Evolutionary conservation across 1,140 invertebrate genomes (phyloP), one percentile per base, ranked within the genome.

Genomic region (Bombus turneri): DNA sequence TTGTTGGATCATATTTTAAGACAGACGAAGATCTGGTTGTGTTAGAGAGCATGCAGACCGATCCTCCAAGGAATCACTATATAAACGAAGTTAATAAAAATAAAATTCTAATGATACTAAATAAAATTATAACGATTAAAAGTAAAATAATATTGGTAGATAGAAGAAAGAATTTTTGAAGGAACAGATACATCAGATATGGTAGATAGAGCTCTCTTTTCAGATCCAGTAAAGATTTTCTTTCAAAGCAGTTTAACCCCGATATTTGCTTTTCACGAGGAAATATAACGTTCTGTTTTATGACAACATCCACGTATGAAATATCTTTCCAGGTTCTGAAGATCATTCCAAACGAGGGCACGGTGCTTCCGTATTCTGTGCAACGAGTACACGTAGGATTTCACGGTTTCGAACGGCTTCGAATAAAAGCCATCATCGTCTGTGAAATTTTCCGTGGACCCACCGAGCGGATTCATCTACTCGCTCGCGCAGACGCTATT

Each of bases 401-500:
- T 81, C 91, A 90, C 64, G 94, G 93, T 1, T 83, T 86, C 5
- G 83, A 93, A 47, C 90, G 92, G n/a, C 91, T 92, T 10, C 89
- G 31, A 25, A 25, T 90, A 43, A 87, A 81, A 41, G 93, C 87
- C 8, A 83, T 84, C 10, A 89, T 91, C 12, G 43, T 92, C 64
- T 96, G 94, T 82, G 85, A 93, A 62, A 88, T 95, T 31, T 22
- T 89, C n/a, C 91, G 92, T 3, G 95, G 95, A 9, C 91, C 92
- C 15, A 78, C 92, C 15, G 91, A 95, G 86, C 31, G 79, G 0
- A 59, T 96, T 8, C 78, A 83, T 12, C 80, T 96, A 3, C 76
- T 59, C 3, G 95, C 94, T 5, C 91, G 78, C 53, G 92, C 94
- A 3, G 93, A 94, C 28, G 78, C 88, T 37, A 88, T 95, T 25